Evolutionary conservation across 2,888 invertebrate genomes (phyloP).

Genomic region (Allygus modestus): DNA sequence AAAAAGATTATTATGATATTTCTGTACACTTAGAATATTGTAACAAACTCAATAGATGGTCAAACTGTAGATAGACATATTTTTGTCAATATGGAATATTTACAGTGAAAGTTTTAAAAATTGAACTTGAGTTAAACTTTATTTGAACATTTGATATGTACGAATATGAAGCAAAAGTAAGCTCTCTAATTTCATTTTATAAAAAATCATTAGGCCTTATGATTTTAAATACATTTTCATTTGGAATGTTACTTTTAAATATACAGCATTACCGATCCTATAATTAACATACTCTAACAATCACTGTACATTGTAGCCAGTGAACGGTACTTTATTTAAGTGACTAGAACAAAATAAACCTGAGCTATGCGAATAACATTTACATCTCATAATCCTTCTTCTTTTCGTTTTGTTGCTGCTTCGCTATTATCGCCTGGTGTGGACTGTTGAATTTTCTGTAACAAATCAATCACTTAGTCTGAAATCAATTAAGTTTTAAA

Average conservation of each 20-base stretch:
- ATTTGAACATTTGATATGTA: slow-evolving; percentile 16
- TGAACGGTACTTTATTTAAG: slow-evolving; percentile 13
- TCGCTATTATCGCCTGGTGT: neutral
- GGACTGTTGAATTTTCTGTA: slow-evolving; percentile 23
- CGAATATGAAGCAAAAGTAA: neutral
- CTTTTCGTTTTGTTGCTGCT: neutral
- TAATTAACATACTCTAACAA: neutral
- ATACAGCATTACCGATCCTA: neutral
- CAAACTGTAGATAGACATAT: too few relatives aligned
- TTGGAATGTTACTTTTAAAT: neutral
- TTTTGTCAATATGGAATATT: neutral
- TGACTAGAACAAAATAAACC: slow-evolving; percentile 36
- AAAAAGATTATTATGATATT: too few relatives aligned
- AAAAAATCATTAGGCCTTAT: slow-evolving; percentile 21
- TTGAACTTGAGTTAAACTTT: neutral
- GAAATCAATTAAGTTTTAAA: too few relatives aligned
- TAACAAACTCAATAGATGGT: too few relatives aligned
- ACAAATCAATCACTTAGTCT: too few relatives aligned
- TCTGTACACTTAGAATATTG: too few relatives aligned
- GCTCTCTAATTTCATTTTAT: neutral
- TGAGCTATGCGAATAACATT: slow-evolving; percentile 40
- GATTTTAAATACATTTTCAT: neutral
- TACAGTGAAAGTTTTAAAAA: neutral
- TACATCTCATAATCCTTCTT: slow-evolving; percentile 16
- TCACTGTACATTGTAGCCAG: neutral